These are phyloP conservation scores for Coluber constrictor DNA, from an alignment of 2,797 vertebrate genomes.

Conservation along the genomic window DNA sequence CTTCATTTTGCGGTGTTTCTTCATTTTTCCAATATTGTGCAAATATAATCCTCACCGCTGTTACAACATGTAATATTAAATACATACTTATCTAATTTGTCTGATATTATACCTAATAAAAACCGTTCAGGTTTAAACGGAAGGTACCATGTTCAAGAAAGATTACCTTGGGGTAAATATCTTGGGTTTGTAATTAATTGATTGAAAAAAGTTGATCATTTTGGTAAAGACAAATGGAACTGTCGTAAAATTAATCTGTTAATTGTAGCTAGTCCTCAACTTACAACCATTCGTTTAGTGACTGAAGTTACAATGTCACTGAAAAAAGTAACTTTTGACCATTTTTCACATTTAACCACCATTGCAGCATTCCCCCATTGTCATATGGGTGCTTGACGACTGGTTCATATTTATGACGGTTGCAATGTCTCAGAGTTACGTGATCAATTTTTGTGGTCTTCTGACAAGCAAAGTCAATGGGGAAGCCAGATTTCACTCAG, in stretches of 20 bases:
- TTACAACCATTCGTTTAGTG: background rate
- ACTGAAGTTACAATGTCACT: background rate
- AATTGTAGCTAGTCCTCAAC: background rate
- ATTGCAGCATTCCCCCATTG: background rate
- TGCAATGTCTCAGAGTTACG: too few species aligned
- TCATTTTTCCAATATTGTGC: too few species aligned
- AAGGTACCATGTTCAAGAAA: background rate
- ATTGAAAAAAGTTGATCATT: background rate
- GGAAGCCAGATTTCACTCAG: too few species aligned
- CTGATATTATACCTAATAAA: too few species aligned
- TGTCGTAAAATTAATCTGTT: background rate
- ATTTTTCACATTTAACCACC: background rate
- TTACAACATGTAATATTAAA: too few species aligned
- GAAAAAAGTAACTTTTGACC: background rate
- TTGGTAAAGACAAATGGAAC: background rate
- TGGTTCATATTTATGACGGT: too few species aligned
- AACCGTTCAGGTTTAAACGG: too few species aligned
- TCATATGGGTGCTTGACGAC: background rate
- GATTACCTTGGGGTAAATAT: background rate
- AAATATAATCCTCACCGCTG: too few species aligned
- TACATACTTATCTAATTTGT: too few species aligned
- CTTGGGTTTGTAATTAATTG: background rate
- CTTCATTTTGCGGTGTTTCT: too few species aligned
- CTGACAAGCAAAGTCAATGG: too few species aligned
- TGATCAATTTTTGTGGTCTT: too few species aligned